A percentile compares a stretch with the other conserved stretches of the same genome.
phyloP scores from a whole-genome alignment of 2,113 vertebrate genomes.

The Clarias macrocephalus region DNA sequence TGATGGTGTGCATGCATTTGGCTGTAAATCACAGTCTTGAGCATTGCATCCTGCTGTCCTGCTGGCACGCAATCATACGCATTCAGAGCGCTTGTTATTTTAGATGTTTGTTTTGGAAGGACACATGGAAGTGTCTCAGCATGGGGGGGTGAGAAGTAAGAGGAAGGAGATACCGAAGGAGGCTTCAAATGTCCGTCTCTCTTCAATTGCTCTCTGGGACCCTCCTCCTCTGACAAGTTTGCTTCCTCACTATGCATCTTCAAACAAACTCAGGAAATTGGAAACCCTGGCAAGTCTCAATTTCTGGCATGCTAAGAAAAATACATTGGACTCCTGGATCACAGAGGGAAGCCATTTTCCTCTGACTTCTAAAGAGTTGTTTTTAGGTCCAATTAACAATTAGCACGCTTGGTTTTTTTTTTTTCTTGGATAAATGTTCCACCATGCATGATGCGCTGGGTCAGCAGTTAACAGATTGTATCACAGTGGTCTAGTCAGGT shows the following conservation, averaged over 20 bases:
- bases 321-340: neutral
- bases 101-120: slow-evolving; percentile 74
- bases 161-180: slow-evolving; percentile 26
- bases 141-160: slow-evolving; percentile 49
- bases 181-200: slow-evolving; percentile 61
- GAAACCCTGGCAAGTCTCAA: slow-evolving; percentile 20
- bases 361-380: neutral
- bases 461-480: neutral
- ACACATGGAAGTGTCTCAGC: slow-evolving; percentile 57
- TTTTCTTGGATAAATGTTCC: neutral
- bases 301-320: neutral
- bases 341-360: neutral
- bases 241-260: slow-evolving; percentile 58
- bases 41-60: slow-evolving; percentile 45
- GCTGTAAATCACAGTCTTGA: slow-evolving; percentile 54
- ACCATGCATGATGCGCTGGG: neutral
- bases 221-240: slow-evolving; percentile 55
- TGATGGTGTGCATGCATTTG: slow-evolving; percentile 51
- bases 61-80: slow-evolving; percentile 64
- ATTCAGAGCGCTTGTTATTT: slow-evolving; percentile 63
- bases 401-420: neutral
- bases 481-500: neutral
- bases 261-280: slow-evolving; percentile 50
- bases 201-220: slow-evolving; percentile 60
- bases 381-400: slow-evolving; percentile 2